phyloP scores from a whole-genome alignment of 2,888 invertebrate species.

The Amblyteles armatorius region DNA sequence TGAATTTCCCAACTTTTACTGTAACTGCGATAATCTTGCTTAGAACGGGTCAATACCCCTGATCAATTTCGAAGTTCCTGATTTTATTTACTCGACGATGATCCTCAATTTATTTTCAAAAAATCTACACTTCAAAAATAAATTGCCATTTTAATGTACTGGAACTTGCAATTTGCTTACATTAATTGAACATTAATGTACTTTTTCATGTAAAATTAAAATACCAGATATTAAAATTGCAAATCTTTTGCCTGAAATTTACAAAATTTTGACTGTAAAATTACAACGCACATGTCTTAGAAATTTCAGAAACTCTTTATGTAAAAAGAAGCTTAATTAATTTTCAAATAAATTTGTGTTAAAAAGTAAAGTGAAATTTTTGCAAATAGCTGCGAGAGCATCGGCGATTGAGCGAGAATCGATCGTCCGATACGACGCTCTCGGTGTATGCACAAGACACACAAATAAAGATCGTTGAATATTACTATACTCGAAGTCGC shows the following conservation, averaged over 20 bases:
- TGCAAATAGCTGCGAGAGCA: not conserved
- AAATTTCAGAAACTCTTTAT: too few relatives aligned
- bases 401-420: constrained; percentile 35
- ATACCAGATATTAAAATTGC: too few relatives aligned
- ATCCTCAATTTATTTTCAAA: not conserved
- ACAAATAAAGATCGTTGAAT: constrained; percentile 3
- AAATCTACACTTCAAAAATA: not conserved
- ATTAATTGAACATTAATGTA: too few relatives aligned
- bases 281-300: too few relatives aligned
- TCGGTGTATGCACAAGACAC: constrained; percentile 5
- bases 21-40: not conserved
- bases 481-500: constrained; percentile 24
- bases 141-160: too few relatives aligned
- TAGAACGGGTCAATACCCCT: not conserved
- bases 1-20: constrained; percentile 26
- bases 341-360: too few relatives aligned
- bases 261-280: too few relatives aligned
- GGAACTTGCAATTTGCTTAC: too few relatives aligned
- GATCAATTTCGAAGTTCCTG: constrained; percentile 18
- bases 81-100: constrained; percentile 20
- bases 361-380: too few relatives aligned
- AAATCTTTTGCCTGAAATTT: too few relatives aligned
- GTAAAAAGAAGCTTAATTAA: too few relatives aligned
- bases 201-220: too few relatives aligned
- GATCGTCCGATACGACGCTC: constrained; percentile 20